phyloP scores from a whole-genome alignment of 2,113 vertebrate genomes.

The Herpailurus yagouaroundi region DNA sequence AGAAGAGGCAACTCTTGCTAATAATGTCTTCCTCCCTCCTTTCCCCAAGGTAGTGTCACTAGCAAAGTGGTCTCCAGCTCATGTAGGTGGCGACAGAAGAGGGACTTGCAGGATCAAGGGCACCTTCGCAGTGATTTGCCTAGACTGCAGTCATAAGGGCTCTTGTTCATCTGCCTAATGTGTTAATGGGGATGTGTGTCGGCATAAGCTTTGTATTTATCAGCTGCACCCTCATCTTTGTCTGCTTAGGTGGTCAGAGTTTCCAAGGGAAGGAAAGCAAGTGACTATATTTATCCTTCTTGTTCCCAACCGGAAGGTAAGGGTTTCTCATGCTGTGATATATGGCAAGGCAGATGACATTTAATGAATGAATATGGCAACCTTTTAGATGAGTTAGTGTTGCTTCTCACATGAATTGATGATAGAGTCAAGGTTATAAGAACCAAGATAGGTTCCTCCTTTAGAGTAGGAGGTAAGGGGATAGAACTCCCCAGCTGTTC shows the following conservation, averaged over 20 bases:
- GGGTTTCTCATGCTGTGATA: not conserved
- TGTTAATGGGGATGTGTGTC: not conserved
- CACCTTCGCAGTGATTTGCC: not conserved
- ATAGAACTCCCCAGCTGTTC: not conserved
- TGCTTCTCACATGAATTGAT: not conserved
- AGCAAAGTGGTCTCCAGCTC: not conserved
- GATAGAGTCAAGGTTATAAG: not conserved
- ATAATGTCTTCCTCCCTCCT: not conserved
- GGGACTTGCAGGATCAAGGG: not conserved
- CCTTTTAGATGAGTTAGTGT: not conserved
- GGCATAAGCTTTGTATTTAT: not conserved
- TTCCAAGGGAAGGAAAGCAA: not conserved
- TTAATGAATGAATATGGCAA: constrained; percentile 15
- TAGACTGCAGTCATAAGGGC: not conserved
- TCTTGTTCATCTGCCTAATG: not conserved
- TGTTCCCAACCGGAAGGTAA: not conserved
- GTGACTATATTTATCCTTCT: not conserved
- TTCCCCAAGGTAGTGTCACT: not conserved
- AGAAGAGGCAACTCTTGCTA: not conserved
- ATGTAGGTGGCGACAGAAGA: not conserved
- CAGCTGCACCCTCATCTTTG: not conserved
- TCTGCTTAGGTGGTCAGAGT: not conserved
- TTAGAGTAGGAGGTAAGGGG: not conserved
- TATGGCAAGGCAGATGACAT: not conserved
- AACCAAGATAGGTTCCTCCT: not conserved